Conservation (phyloP, 2,113 vertebrate species). For the Mustela nigripes region DNA sequence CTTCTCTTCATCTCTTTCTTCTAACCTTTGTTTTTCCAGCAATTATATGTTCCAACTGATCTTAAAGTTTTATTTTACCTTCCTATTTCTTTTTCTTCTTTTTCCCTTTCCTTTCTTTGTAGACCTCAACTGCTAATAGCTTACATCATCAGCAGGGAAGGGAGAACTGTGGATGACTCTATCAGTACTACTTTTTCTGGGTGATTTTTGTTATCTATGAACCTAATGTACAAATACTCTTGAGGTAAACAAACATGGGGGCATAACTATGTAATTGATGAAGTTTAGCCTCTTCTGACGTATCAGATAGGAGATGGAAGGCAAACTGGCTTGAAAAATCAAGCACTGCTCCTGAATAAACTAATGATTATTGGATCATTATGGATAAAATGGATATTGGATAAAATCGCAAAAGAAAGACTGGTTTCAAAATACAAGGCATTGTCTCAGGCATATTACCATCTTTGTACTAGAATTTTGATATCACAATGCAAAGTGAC, state of each 20-base stretch:
- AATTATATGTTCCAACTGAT: conserved; percentile 4
- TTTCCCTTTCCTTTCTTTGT: background rate
- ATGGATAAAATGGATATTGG: too few species aligned
- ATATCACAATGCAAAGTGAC: background rate
- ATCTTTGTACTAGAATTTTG: background rate
- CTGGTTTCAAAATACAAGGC: background rate
- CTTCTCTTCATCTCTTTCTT: background rate
- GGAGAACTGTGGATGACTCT: background rate
- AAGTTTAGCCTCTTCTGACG: background rate
- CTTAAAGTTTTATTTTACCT: conserved; percentile 24
- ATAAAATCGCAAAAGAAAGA: conserved; percentile 1
- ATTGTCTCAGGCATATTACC: conserved; percentile 9
- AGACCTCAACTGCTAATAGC: background rate
- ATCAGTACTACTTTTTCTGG: background rate
- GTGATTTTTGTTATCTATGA: background rate
- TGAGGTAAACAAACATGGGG: conserved; percentile 10
- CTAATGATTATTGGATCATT: background rate
- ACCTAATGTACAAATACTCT: background rate
- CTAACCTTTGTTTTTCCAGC: background rate
- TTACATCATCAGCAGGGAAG: background rate
- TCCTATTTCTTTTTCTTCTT: background rate
- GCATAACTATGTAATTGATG: background rate
- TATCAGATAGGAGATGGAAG: background rate
- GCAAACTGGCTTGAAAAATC: background rate
- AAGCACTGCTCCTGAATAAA: background rate